Percentiles rank a stretch among this genome's conserved stretches.
phyloP scores from a whole-genome alignment of 2,888 invertebrate species.

The Eulithis testata region DNA sequence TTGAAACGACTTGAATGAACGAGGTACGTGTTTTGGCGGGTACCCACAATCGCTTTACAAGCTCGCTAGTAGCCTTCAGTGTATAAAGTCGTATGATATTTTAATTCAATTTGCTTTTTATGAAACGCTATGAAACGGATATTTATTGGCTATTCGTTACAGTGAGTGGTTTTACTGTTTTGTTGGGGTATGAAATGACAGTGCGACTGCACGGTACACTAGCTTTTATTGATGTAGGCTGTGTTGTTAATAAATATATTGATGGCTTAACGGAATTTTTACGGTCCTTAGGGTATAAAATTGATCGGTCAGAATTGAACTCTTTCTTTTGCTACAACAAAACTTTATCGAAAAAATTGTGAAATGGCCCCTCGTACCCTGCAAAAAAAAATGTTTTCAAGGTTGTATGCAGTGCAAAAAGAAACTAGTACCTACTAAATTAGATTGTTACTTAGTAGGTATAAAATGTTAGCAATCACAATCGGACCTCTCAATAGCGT shows the following conservation, averaged over 20 bases:
- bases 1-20: slow-evolving; percentile 74
- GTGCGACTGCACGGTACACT: slow-evolving; percentile 39
- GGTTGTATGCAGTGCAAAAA: neutral
- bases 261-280: slow-evolving; percentile 17
- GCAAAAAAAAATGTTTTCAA: neutral
- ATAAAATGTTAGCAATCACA: slow-evolving; percentile 19
- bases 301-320: neutral
- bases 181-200: slow-evolving; percentile 49
- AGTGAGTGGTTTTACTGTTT: slow-evolving; percentile 54
- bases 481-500: slow-evolving; percentile 24
- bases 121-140: slow-evolving; percentile 48
- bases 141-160: slow-evolving; percentile 54
- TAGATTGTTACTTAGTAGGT: slow-evolving; percentile 18
- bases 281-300: neutral
- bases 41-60: slow-evolving; percentile 71
- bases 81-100: slow-evolving; percentile 32
- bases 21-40: slow-evolving; percentile 80
- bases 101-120: slow-evolving; percentile 42
- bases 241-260: slow-evolving; percentile 26
- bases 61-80: slow-evolving; percentile 44
- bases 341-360: neutral
- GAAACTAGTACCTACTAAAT: neutral
- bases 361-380: too few species aligned
- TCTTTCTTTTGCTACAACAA: too few species aligned
- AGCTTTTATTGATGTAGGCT: slow-evolving; percentile 40